Evolutionary conservation across 2,888 invertebrate species (phyloP).

Genomic region (Meteorus colon): DNA sequence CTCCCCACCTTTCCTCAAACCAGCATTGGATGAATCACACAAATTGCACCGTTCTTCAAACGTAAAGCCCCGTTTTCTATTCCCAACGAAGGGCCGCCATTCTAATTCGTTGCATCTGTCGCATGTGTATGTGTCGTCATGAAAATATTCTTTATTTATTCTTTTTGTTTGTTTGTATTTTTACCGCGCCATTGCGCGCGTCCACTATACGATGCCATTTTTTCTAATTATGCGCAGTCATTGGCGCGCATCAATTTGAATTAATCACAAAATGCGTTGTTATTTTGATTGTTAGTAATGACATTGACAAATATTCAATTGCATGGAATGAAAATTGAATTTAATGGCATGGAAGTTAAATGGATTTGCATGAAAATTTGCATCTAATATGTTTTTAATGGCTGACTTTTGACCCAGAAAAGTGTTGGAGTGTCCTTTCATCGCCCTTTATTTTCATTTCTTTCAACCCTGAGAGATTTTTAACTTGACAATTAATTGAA

Average conservation of each 20-base stretch:
- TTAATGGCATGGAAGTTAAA: neutral
- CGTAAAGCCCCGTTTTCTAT: conserved; percentile 28
- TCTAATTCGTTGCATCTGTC: neutral
- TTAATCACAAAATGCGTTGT: neutral
- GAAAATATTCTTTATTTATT: neutral
- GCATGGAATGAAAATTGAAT: neutral
- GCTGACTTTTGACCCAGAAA: neutral
- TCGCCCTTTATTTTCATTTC: neutral
- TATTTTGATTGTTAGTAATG: neutral
- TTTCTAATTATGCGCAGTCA: neutral
- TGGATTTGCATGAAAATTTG: neutral
- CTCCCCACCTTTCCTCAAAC: conserved; percentile 13
- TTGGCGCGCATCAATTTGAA: conserved; percentile 15
- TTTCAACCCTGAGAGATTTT: no score
- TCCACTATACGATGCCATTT: neutral
- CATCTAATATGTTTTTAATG: neutral
- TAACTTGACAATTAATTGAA: no score
- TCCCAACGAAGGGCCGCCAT: neutral
- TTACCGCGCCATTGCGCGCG: neutral
- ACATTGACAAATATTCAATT: neutral
- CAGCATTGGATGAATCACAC: conserved; percentile 18
- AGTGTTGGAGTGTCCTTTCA: neutral
- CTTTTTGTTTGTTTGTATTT: neutral
- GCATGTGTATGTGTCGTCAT: neutral
- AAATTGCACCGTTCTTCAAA: conserved; percentile 19